phyloP scores from a whole-genome alignment of 1,140 invertebrate species.

The Wasmannia auropunctata region DNA sequence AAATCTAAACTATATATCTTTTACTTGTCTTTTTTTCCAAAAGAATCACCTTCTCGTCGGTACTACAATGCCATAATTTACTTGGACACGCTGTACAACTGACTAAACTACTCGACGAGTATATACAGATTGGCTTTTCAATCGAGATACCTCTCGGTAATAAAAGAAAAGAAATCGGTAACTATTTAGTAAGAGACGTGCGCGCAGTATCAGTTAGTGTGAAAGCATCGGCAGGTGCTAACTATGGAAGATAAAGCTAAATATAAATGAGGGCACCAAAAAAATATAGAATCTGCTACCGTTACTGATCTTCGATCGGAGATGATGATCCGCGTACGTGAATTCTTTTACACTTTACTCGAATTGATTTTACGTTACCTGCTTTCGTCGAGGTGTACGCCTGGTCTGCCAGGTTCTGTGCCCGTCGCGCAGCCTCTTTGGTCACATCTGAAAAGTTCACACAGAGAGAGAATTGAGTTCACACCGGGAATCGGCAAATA shows the following conservation, averaged over 20 bases:
- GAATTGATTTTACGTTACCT: conserved; percentile 78
- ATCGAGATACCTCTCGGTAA: background rate
- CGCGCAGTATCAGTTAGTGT: conserved; percentile 82
- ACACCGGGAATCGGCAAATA: conserved; percentile 53
- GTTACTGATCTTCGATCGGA: conserved; percentile 79
- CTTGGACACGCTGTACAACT: background rate
- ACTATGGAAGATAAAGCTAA: conserved; percentile 86
- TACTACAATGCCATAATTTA: background rate
- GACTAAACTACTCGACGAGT: conserved; percentile 18
- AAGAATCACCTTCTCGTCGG: background rate
- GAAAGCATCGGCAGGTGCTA: conserved; percentile 85
- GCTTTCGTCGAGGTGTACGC: conserved; percentile 72
- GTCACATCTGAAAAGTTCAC: conserved; percentile 83
- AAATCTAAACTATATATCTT: background rate
- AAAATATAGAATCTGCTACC: conserved; percentile 81
- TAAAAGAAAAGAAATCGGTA: conserved; percentile 58
- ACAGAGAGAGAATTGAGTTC: conserved; percentile 59
- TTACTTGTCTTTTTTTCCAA: background rate
- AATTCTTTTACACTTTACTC: conserved; percentile 63
- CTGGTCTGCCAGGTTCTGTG: conserved; percentile 79
- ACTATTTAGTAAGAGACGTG: conserved; percentile 82
- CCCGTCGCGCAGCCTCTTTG: conserved; percentile 82
- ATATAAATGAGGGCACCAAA: conserved; percentile 86
- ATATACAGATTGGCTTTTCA: background rate
- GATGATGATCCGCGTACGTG: conserved; percentile 73